These are phyloP conservation scores for Macaria notata DNA, from an alignment of 2,888 invertebrate species.

Conservation along the genomic window DNA sequence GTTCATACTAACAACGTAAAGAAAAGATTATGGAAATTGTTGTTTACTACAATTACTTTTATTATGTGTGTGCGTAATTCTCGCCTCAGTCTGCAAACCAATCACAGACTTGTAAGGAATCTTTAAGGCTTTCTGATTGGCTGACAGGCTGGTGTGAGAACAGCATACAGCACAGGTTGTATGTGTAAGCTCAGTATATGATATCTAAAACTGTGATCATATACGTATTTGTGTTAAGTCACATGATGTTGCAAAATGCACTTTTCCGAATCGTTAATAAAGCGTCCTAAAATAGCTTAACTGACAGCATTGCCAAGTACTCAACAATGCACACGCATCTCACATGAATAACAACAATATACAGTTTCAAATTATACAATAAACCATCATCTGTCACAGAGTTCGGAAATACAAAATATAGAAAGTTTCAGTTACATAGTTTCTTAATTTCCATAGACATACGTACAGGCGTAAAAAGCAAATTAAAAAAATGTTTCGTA, in stretches of 20 bases:
- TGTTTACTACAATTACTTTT: too few species aligned
- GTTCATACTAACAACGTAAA: too few species aligned
- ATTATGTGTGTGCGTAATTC: too few species aligned
- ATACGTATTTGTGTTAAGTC: not conserved
- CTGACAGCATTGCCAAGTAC: slow-evolving; percentile 18
- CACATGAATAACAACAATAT: slow-evolving; percentile 5
- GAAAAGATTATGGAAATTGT: too few species aligned
- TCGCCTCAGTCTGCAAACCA: too few species aligned
- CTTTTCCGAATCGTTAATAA: not conserved
- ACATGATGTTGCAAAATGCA: slow-evolving; percentile 2
- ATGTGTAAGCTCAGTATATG: too few species aligned
- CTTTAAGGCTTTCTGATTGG: too few species aligned
- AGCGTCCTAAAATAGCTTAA: slow-evolving; percentile 12
- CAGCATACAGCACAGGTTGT: too few species aligned
- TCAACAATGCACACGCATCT: slow-evolving; percentile 9
- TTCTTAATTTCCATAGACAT: slow-evolving; percentile 37
- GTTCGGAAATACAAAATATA: slow-evolving; percentile 8
- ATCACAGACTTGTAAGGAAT: too few species aligned
- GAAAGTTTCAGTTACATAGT: slow-evolving; percentile 12
- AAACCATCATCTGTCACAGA: slow-evolving; percentile 8
- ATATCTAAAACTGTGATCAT: too few species aligned
- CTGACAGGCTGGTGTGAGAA: too few species aligned
- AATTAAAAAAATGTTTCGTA: slow-evolving; percentile 37
- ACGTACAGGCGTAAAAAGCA: slow-evolving; percentile 32
- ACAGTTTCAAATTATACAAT: slow-evolving; percentile 13